Base-by-base conservation (phyloP, 2,113 vertebrate species). In the Chaetodon auriga region DNA sequence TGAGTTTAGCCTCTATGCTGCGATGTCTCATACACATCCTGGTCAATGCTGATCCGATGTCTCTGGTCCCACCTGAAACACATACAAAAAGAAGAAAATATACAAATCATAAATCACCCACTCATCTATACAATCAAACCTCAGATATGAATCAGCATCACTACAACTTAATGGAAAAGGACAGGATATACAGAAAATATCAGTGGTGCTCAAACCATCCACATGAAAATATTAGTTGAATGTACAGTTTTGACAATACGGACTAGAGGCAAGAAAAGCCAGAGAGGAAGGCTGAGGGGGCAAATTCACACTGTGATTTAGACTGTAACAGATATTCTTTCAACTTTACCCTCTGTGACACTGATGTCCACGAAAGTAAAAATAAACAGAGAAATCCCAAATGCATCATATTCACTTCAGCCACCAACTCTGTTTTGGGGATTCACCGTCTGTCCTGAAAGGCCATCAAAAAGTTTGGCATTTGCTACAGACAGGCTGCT, bases 21-120 rank as follows among this genome's bases (percentile, higher is more conserved):
- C 97, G 96, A 94, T 99, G 98, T 85, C 98, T 95, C 97, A 99
- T 97, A 87, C 98, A 99, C 97, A 99, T 99, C 76, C 98, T 96
- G 79, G 98, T 99, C 89, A 99, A 92, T 0, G 97, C 97, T 0
- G 98, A 99, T 85, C 98, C 98, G 0, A 99, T 99, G 91, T 99
- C 98, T 87, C 97, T 94, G 0, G 98, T 99, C 83, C 97, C 97
- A 81, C 98, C 98, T 99, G 95, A 83, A 38, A 84, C 43, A 94
- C 1, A 90, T 1, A 77, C 30, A 84, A 73, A 77, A 25, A 48
- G 2, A 45, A 25, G 58, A 57, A 35, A 51, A 48, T 3, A 54
- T 16, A 77, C 51, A 53, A 30, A 14, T 7, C 14, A 36, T 36
- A 4, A 69, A 68, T 10, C 5, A 45, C 30, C 49, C 10, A n/a